A percentile compares a stretch with the other conserved stretches of the same genome.
Conservation (phyloP, 2,888 invertebrate species). For the Drosophila rellima region DNA sequence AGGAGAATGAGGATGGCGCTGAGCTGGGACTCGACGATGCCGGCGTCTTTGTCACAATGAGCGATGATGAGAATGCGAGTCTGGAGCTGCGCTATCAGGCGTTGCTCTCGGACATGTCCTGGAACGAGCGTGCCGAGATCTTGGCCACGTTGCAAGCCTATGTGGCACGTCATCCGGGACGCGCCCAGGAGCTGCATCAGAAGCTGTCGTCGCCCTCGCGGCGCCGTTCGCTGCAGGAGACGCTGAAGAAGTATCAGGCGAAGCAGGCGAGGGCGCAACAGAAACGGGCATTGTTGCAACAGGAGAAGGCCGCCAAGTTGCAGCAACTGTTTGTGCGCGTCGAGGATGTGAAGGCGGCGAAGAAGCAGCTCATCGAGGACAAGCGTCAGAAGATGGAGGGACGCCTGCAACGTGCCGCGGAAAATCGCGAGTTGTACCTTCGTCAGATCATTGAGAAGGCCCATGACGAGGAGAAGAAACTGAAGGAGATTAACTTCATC, state of each 20-base stretch:
- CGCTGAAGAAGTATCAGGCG: constrained; percentile 92
- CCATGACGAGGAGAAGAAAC: constrained; percentile 98
- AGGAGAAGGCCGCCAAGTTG: constrained; percentile 93
- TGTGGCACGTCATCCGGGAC: constrained; percentile 95
- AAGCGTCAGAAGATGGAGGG: constrained; percentile 91
- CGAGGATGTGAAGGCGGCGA: constrained; percentile 93
- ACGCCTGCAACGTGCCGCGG: constrained; percentile 93
- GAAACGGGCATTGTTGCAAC: constrained; percentile 92
- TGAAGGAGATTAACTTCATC: constrained; percentile 98
- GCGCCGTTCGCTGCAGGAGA: constrained; percentile 94
- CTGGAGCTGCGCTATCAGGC: constrained; percentile 91
- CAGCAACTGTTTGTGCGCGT: constrained; percentile 95
- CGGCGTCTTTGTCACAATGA: constrained; percentile 82
- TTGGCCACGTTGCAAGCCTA: constrained; percentile 91
- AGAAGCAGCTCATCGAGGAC: constrained; percentile 94
- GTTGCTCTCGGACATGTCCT: constrained; percentile 91
- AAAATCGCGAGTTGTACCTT: constrained; percentile 94
- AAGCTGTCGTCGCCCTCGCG: constrained; percentile 96
- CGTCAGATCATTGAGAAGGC: constrained; percentile 96
- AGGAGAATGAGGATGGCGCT: constrained; percentile 78
- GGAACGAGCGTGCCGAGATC: constrained; percentile 94
- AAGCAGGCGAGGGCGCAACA: constrained; percentile 97
- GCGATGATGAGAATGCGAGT: constrained; percentile 86
- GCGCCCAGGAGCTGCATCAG: constrained; percentile 96
- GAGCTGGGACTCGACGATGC: constrained; percentile 71